Conservation (phyloP, 1,140 invertebrate species). For the Conopomorpha cramerella region DNA sequence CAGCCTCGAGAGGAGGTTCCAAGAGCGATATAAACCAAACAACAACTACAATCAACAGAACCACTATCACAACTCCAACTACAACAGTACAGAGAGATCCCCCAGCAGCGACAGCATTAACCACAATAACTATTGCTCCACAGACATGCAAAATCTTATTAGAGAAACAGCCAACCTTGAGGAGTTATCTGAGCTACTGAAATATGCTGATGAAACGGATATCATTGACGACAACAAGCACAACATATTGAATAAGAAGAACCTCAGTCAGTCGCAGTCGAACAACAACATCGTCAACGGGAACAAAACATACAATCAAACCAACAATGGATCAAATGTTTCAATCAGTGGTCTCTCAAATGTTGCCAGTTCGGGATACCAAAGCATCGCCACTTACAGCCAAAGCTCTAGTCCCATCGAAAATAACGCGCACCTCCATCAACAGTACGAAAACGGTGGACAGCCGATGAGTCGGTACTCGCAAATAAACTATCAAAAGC, state of each 20-base stretch:
- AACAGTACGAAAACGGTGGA: conserved; percentile 42
- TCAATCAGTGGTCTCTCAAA: conserved; percentile 83
- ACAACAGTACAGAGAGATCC: conserved; percentile 37
- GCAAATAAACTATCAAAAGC: conserved; percentile 53
- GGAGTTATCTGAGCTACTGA: conserved; percentile 73
- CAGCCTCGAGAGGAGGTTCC: conserved; percentile 56
- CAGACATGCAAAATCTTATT: conserved; percentile 46
- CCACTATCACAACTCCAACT: conserved; percentile 43
- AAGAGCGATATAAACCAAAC: conserved; percentile 49
- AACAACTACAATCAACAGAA: conserved; percentile 35
- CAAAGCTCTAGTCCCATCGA: conserved; percentile 90
- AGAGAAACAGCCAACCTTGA: conserved; percentile 66
- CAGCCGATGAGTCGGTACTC: conserved; percentile 51
- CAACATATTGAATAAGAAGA: conserved; percentile 51
- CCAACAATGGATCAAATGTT: conserved; percentile 70
- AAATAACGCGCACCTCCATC: conserved; percentile 54
- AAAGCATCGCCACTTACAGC: conserved; percentile 88
- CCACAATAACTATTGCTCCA: conserved; percentile 40
- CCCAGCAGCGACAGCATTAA: conserved; percentile 48
- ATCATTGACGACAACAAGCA: conserved; percentile 55
- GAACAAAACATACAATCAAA: conserved; percentile 51
- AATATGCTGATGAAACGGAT: conserved; percentile 68
- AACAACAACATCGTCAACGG: conserved; percentile 45
- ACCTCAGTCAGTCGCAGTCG: conserved; percentile 41
- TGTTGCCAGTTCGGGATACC: conserved; percentile 86